These are phyloP conservation scores for Lacerta viridis DNA, from an alignment of 2,797 vertebrate species.

Conservation along the genomic window DNA sequence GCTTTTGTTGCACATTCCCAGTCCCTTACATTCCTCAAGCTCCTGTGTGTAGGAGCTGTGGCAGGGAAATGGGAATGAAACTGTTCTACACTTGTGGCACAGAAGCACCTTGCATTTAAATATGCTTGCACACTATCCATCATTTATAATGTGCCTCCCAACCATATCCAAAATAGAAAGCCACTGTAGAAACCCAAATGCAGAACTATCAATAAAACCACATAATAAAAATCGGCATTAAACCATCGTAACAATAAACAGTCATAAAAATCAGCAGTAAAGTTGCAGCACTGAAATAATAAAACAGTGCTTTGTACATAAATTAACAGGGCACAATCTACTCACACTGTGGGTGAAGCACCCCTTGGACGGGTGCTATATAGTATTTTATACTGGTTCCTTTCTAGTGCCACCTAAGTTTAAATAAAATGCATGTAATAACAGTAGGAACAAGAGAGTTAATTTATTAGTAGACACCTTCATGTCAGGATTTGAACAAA, in stretches of 20 bases:
- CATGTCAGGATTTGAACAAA: not conserved
- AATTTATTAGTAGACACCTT: not conserved
- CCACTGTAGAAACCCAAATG: not conserved
- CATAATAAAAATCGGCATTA: conserved; percentile 24
- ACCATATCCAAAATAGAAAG: not conserved
- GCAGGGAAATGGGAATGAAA: not conserved
- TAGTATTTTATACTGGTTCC: not conserved
- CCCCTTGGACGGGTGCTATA: not conserved
- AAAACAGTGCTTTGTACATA: not conserved
- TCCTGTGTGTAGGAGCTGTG: not conserved
- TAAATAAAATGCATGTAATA: conserved; percentile 12
- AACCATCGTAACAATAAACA: conserved; percentile 15
- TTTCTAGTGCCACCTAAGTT: not conserved
- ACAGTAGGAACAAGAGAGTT: not conserved
- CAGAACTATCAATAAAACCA: conserved; percentile 11
- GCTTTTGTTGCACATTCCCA: not conserved
- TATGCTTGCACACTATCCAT: not conserved
- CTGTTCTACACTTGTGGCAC: not conserved
- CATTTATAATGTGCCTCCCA: conserved; percentile 7
- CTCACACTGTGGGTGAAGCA: not conserved
- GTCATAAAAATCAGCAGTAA: conserved; percentile 2
- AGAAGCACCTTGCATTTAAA: not conserved
- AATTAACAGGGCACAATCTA: not conserved
- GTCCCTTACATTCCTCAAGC: not conserved
- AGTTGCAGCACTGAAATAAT: not conserved